Base-by-base conservation (phyloP, 1,140 invertebrate genomes). In the Psix sp. region DNA sequence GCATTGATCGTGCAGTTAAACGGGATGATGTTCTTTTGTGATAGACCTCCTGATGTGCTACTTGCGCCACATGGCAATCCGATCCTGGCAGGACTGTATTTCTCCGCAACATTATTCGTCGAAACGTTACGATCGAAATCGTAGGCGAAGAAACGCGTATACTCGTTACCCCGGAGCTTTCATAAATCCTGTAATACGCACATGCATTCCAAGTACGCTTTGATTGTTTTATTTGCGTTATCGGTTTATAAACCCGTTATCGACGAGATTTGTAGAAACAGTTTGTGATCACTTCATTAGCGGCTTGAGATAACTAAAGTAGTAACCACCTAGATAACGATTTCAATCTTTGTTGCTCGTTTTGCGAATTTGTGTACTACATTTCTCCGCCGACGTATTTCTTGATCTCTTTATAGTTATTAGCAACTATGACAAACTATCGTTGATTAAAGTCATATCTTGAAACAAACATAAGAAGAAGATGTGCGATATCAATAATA, bases 21-120 rank as follows among this genome's bases (percentile, higher is more conserved):
- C 59, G 39, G n/a, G 46, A 65, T 35, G 65, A 70, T 60, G 60
- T 62, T 75, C 73, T 75, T 75, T 75, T 75, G 73, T 75, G 66
- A 66, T 56, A 39, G 73, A 75, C 73, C 73, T 70, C 73, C 73
- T 66, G 73, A 75, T 65, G 73, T 29, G 72, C 72, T 48, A 70
- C 59, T 68, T 68, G 65, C 65, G 49, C 60, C 59, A 13, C 72
- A 59, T 45, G 62, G 63, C 56, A 60, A 54, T 73, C 45, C 43
- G 17, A 29, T 35, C 17, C 45, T 54, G 59, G 60, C 72, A 70
- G 66, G 36, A 70, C 60, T 70, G 73, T 70, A 75, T 75, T 66
- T 70, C 63, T 68, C 35, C 57, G 39, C 7, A 51, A 39, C 57
- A 52, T 17, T 59, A 59, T 65, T 65, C 72, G 54, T 56, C 60